Evolutionary conservation across 2,113 vertebrate species (phyloP).

Genomic region (Chloropsis hardwickii): DNA sequence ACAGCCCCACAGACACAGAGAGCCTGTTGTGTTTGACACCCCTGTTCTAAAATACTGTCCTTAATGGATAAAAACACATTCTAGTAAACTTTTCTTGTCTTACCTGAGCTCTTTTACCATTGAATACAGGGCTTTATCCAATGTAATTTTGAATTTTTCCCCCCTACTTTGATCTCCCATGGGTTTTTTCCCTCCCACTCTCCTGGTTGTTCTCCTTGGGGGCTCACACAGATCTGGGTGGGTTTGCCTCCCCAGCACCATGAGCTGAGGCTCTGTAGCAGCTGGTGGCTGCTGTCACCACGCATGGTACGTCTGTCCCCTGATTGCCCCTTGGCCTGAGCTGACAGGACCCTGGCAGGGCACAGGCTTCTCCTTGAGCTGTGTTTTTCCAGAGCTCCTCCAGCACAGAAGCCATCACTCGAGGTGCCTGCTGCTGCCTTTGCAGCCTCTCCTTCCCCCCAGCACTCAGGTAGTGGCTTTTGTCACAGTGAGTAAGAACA

Average conservation of each 20-base stretch:
- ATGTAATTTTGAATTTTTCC: neutral
- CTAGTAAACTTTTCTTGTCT: neutral
- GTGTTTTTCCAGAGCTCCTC: neutral
- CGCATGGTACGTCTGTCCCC: rapidly evolving
- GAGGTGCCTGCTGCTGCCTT: neutral
- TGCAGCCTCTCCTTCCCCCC: neutral
- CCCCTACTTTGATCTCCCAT: neutral
- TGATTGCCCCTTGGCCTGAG: neutral
- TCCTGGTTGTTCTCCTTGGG: neutral
- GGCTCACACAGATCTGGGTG: neutral
- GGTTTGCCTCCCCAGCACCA: neutral
- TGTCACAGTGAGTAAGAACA: slow-evolving; percentile 12
- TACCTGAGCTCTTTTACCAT: neutral
- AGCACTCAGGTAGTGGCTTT: neutral
- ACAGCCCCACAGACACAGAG: neutral
- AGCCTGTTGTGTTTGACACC: neutral
- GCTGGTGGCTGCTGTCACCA: neutral
- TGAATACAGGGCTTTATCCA: neutral
- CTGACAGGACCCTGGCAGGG: neutral
- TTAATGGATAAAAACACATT: neutral
- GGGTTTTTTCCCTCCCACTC: neutral
- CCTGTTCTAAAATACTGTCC: neutral
- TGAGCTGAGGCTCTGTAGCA: neutral
- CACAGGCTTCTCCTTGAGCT: neutral
- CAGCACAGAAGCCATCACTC: neutral